A percentile compares a stretch with the other conserved stretches of the same genome.
Conservation (phyloP, 2,888 invertebrate species). For the Agrypnus murinus region DNA sequence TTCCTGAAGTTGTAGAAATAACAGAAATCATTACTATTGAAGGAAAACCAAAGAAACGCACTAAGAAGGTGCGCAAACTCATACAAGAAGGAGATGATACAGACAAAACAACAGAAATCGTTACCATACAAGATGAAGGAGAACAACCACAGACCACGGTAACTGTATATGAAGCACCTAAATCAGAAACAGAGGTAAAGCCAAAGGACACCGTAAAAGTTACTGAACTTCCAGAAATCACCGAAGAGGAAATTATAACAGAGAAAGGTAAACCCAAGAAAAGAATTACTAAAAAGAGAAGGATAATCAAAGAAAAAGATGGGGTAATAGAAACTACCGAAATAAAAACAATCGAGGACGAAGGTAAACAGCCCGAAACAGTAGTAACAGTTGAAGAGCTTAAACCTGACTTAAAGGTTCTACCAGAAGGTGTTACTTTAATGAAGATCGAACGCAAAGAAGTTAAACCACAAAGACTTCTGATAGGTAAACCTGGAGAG, state of each 20-base stretch:
- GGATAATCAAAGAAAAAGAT: conserved; percentile 58
- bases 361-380: conserved; percentile 69
- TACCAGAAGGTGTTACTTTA: conserved; percentile 42
- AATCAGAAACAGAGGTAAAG: not conserved
- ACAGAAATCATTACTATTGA: conserved; percentile 62
- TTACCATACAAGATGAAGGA: conserved; percentile 62
- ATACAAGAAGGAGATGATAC: conserved; percentile 69
- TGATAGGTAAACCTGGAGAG: conserved; percentile 74
- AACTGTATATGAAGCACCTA: conserved; percentile 57
- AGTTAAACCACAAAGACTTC: conserved; percentile 75
- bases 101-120: conserved; percentile 66
- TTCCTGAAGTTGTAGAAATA: conserved; percentile 52
- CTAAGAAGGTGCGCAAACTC: conserved; percentile 66
- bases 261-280: conserved; percentile 53
- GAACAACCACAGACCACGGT: conserved; percentile 61
- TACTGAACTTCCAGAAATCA: conserved; percentile 48
- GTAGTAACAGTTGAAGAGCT: conserved; percentile 39
- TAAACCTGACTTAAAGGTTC: conserved; percentile 55
- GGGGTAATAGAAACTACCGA: conserved; percentile 65
- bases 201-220: conserved; percentile 50
- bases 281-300: conserved; percentile 54
- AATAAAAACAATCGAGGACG: conserved; percentile 71
- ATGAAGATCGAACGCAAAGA: conserved; percentile 77
- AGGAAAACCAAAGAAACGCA: conserved; percentile 63
- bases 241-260: conserved; percentile 52